Conservation (phyloP, 2,888 invertebrate genomes). For the Crossocerus cetratus region DNA sequence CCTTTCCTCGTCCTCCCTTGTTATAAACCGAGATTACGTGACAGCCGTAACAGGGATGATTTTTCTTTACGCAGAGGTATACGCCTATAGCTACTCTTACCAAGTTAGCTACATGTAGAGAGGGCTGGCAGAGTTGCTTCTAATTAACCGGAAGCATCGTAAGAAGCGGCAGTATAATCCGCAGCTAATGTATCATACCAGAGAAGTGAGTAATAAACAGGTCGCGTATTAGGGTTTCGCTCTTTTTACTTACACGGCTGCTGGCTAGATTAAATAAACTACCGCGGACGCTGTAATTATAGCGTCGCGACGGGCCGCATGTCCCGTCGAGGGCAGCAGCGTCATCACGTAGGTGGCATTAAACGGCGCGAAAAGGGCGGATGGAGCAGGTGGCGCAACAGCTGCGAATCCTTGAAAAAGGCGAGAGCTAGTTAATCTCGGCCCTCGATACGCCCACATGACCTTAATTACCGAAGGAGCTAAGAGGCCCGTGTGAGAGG, state of each 20-base stretch:
- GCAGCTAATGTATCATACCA: no score
- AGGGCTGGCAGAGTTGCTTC: no score
- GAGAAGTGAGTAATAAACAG: no score
- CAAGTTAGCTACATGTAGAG: no score
- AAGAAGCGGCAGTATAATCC: no score
- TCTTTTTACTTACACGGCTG: not conserved
- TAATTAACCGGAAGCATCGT: no score
- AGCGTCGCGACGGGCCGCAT: slow-evolving; percentile 43
- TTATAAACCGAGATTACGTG: not conserved
- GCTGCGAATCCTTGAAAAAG: slow-evolving; percentile 67
- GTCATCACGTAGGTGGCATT: slow-evolving; percentile 62
- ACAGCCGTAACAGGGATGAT: not conserved
- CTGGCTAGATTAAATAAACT: slow-evolving; percentile 16
- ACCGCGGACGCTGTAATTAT: slow-evolving; percentile 44
- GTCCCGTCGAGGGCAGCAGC: slow-evolving; percentile 18
- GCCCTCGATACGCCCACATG: slow-evolving; percentile 59
- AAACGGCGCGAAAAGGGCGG: slow-evolving; percentile 68
- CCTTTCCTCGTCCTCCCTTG: not conserved
- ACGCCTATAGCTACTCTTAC: no score
- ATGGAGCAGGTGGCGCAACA: slow-evolving; percentile 68
- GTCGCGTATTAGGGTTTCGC: not conserved
- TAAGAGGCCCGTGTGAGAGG: not conserved
- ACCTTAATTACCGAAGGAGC: slow-evolving; percentile 30
- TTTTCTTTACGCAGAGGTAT: not conserved
- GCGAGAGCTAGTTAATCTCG: slow-evolving; percentile 54